These are phyloP conservation scores for Epistrophella euchroma DNA, from an alignment of 2,888 invertebrate species.

Conservation along the genomic window DNA sequence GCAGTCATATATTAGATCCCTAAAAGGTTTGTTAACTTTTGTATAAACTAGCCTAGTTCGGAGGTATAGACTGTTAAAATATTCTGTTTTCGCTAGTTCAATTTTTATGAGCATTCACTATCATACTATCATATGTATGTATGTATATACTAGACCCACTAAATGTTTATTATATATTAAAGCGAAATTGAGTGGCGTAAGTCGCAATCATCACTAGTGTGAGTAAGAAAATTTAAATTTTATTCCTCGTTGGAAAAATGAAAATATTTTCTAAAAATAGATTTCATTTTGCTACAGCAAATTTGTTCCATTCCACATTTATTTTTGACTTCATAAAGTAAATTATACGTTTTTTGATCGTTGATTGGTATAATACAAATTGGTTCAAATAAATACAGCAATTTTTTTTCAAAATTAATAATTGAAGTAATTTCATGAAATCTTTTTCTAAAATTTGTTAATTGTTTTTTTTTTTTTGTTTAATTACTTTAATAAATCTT, in stretches of 20 bases:
- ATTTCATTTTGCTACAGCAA: not conserved
- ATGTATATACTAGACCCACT: not conserved
- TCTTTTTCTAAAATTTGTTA: not conserved
- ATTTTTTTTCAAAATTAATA: not conserved
- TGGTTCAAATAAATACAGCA: not conserved
- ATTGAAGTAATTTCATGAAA: not conserved
- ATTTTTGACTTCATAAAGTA: conserved; percentile 26
- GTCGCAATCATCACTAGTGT: not conserved
- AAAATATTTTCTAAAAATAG: conserved; percentile 1
- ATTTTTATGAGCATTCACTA: too few relatives aligned
- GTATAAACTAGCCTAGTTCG: not conserved
- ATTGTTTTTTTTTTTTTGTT: not conserved
- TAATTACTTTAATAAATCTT: not conserved
- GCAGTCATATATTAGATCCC: conserved; percentile 96
- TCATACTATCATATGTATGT: too few relatives aligned
- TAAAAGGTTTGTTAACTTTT: conserved; percentile 89
- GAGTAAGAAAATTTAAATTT: not conserved
- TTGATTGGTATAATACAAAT: conserved; percentile 1
- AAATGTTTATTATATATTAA: not conserved
- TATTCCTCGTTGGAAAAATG: not conserved
- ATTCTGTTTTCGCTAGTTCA: too few relatives aligned
- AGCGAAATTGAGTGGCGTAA: not conserved
- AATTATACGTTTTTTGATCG: not conserved
- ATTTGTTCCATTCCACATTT: conserved; percentile 19
- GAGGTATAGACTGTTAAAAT: not conserved